phyloP scores from a whole-genome alignment of 1,140 invertebrate species.

The Grapholita molesta region DNA sequence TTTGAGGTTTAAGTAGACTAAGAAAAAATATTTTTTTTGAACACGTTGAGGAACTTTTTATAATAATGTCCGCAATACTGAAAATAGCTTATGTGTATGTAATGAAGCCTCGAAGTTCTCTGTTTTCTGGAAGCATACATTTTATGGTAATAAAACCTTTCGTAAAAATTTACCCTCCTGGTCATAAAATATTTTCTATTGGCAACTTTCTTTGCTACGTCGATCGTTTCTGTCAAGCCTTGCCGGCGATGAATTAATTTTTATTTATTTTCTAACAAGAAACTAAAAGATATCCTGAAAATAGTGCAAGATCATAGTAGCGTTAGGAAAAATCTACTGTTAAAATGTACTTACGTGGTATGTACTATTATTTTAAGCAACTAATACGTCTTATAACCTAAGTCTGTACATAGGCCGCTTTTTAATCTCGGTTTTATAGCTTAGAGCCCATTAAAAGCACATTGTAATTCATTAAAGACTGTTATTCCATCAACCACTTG shows the following conservation, averaged over 20 bases:
- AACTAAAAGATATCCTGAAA: background rate
- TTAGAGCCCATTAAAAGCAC: background rate
- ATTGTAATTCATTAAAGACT: background rate
- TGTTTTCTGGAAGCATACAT: no score
- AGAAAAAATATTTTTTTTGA: no score
- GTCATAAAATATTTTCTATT: constrained; percentile 7
- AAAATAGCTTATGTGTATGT: no score
- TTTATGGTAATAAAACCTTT: no score
- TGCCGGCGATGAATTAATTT: constrained; percentile 27
- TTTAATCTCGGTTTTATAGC: background rate
- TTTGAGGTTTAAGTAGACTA: background rate
- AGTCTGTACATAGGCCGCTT: background rate
- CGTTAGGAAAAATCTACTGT: background rate
- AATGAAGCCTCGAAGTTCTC: no score
- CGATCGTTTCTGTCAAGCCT: constrained; percentile 46
- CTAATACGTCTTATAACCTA: constrained; percentile 2
- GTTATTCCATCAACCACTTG: background rate
- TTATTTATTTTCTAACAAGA: constrained; percentile 13
- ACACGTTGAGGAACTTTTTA: no score
- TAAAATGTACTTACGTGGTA: constrained; percentile 38
- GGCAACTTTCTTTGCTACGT: constrained; percentile 50
- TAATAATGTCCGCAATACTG: no score
- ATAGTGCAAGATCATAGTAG: background rate
- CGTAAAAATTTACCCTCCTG: no score
- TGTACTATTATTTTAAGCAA: constrained; percentile 17